Percentiles rank a stretch among this genome's conserved stretches.
Conservation (phyloP, 2,888 invertebrate genomes). For the Lutraria lutraria region DNA sequence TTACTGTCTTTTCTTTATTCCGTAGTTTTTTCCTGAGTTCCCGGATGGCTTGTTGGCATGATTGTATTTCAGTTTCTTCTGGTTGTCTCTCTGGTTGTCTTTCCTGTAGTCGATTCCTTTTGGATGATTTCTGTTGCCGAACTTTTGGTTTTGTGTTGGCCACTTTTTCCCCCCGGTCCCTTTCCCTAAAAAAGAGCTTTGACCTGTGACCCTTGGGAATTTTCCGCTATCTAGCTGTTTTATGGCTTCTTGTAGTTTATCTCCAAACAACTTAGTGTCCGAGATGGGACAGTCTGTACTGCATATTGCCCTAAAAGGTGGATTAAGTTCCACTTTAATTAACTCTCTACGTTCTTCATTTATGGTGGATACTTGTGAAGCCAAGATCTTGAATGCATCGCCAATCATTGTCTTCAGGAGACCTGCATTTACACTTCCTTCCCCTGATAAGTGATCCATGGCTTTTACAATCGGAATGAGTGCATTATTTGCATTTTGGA, state of each 20-base stretch:
- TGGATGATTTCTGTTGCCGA: too few relatives aligned
- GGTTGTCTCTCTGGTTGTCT: too few relatives aligned
- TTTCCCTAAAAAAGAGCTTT: too few relatives aligned
- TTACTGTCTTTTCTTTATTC: not conserved
- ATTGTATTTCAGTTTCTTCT: too few relatives aligned
- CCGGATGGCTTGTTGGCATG: too few relatives aligned
- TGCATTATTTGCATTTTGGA: not conserved
- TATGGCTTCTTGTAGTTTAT: slow-evolving; percentile 26
- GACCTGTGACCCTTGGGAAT: too few relatives aligned
- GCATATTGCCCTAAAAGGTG: slow-evolving; percentile 33
- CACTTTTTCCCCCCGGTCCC: too few relatives aligned
- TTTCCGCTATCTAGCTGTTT: too few relatives aligned
- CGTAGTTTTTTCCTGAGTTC: too few relatives aligned
- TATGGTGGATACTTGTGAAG: slow-evolving; percentile 8
- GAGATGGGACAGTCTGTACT: not conserved
- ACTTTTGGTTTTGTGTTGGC: too few relatives aligned
- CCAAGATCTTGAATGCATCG: slow-evolving; percentile 49
- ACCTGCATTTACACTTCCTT: not conserved
- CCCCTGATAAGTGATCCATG: slow-evolving; percentile 14
- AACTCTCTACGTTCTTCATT: slow-evolving; percentile 22
- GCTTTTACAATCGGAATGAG: slow-evolving; percentile 8
- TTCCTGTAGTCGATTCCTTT: too few relatives aligned
- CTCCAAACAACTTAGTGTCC: slow-evolving; percentile 36
- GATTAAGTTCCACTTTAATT: slow-evolving; percentile 25
- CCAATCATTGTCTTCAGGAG: not conserved